A percentile compares a stretch with the other conserved stretches of the same genome.
phyloP scores from a whole-genome alignment of 2,888 invertebrate species.

The Cybosia mesomella region DNA sequence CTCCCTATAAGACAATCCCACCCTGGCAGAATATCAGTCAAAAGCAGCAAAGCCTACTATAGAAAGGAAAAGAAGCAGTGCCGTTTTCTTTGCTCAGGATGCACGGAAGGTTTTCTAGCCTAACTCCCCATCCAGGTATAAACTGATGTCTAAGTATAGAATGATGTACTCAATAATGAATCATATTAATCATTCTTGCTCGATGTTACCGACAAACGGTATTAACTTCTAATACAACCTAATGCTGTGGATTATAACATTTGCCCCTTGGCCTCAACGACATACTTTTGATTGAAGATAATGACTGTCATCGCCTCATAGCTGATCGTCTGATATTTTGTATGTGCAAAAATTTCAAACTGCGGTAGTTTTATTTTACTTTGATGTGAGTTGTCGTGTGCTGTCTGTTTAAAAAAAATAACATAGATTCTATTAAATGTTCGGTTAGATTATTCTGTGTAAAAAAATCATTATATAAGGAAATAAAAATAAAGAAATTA shows the following conservation, averaged over 20 bases:
- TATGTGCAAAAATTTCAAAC: not conserved
- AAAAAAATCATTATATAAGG: not conserved
- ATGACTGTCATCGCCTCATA: conserved; percentile 1
- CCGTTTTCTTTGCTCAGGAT: not conserved
- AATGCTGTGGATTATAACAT: not conserved
- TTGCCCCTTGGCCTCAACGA: conserved; percentile 9
- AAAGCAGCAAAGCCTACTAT: too few relatives aligned
- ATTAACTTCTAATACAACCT: not conserved
- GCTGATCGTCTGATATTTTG: not conserved
- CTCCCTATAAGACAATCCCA: too few relatives aligned
- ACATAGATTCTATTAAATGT: not conserved
- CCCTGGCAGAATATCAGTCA: too few relatives aligned
- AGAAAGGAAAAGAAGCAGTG: not conserved
- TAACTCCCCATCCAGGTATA: not conserved
- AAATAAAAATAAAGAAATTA: not conserved
- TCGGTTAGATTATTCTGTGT: not conserved
- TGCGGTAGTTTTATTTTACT: not conserved
- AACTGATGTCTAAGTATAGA: not conserved
- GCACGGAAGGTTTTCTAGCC: too few relatives aligned
- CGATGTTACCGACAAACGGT: not conserved
- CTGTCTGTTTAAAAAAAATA: not conserved
- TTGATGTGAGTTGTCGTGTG: not conserved
- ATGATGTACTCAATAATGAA: not conserved
- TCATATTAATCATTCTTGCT: not conserved
- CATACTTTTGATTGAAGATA: conserved; percentile 14